Evolutionary conservation across 2,888 invertebrate genomes (phyloP).

Genomic region (Capitulum mitella): DNA sequence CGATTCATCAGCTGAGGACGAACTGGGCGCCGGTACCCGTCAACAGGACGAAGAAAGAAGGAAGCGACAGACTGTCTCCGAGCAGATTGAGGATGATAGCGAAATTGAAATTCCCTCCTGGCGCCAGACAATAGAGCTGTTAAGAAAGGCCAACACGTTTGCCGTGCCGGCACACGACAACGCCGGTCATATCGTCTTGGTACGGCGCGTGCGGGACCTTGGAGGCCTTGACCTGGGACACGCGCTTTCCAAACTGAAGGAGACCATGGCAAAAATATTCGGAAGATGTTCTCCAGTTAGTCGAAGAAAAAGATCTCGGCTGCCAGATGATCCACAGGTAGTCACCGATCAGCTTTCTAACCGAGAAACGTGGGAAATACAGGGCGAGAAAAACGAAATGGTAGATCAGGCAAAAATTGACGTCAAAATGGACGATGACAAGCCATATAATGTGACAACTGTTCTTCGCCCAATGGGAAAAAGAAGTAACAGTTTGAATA

Average conservation of each 20-base stretch:
- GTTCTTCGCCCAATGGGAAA: background rate
- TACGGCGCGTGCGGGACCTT: background rate
- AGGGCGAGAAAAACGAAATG: background rate
- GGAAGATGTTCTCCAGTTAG: background rate
- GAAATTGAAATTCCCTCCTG: background rate
- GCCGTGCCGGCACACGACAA: conserved; percentile 7
- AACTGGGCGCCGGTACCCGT: too few relatives aligned
- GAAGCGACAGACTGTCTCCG: background rate
- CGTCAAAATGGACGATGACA: background rate
- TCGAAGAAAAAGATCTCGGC: background rate
- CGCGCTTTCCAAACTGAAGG: background rate
- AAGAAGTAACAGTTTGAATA: background rate
- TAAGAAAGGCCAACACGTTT: background rate
- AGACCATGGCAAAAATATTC: conserved; percentile 7
- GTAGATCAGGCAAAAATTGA: background rate
- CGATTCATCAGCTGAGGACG: background rate
- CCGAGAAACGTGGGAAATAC: conserved; percentile 10
- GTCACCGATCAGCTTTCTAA: background rate
- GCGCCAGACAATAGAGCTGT: background rate
- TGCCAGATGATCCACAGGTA: background rate
- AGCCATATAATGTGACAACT: background rate
- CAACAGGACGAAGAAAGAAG: background rate
- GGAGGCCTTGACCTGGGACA: background rate
- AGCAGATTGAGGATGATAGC: background rate
- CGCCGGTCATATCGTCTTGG: background rate